Percentiles rank a stretch among this genome's conserved stretches.
phyloP scores from a whole-genome alignment of 1,140 invertebrate species.

The Eumeta japonica region DNA sequence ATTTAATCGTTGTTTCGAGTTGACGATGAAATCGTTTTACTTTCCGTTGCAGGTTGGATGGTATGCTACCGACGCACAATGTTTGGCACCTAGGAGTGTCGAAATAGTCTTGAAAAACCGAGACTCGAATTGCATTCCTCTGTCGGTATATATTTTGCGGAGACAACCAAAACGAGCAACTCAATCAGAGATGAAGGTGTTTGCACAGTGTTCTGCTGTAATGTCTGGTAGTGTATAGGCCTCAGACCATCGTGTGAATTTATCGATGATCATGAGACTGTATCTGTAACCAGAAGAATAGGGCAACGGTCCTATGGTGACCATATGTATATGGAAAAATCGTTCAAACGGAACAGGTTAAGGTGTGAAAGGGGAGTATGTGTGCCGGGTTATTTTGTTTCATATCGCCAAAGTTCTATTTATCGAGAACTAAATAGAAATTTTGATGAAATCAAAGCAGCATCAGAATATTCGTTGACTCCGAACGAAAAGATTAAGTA shows the following conservation, averaged over 20 bases:
- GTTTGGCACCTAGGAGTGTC: constrained; percentile 10
- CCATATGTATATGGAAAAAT: constrained; percentile 24
- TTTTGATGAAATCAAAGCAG: too few relatives aligned
- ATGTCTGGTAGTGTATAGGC: constrained; percentile 21
- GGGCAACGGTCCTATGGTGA: constrained; percentile 32
- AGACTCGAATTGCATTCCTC: constrained; percentile 26
- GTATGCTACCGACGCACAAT: constrained; percentile 19
- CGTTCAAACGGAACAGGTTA: constrained; percentile 13
- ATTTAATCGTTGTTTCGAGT: constrained; percentile 29
- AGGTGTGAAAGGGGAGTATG: constrained; percentile 11
- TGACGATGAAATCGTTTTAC: constrained; percentile 34
- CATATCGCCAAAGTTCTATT: too few relatives aligned
- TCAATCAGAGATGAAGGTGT: constrained; percentile 21
- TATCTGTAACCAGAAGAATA: constrained; percentile 16
- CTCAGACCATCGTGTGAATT: constrained; percentile 29
- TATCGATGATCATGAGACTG: constrained; percentile 23
- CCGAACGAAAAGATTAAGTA: too few relatives aligned
- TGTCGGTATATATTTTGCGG: constrained; percentile 25
- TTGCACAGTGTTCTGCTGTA: constrained; percentile 18
- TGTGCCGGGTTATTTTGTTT: constrained; percentile 21
- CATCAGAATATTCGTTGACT: too few relatives aligned
- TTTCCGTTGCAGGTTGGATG: constrained; percentile 33
- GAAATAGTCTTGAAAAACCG: constrained; percentile 13
- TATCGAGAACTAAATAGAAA: too few relatives aligned
- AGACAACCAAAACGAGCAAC: constrained; percentile 27